A percentile compares a stretch with the other conserved stretches of the same genome.
Evolutionary conservation across 2,888 invertebrate species (phyloP).

Genomic region (Macaria notata): DNA sequence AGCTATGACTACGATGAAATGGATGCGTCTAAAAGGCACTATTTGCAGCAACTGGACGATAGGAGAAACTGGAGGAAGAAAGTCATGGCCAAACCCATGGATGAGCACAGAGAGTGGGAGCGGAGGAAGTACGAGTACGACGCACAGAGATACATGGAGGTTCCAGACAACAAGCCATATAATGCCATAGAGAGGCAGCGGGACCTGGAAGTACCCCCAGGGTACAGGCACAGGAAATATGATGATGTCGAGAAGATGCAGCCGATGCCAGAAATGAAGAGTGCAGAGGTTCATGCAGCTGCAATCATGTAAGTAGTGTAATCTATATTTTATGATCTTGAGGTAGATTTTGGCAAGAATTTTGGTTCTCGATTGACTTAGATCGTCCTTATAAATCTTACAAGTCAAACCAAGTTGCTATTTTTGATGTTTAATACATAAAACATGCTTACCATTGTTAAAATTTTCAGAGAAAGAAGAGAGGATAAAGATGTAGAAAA

Average conservation of each 20-base stretch:
- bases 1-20: conserved; percentile 67
- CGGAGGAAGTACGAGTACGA: conserved; percentile 57
- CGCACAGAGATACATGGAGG: conserved; percentile 53
- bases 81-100: conserved; percentile 50
- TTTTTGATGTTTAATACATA: too few species aligned
- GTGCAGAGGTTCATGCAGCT: conserved; percentile 49
- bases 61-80: conserved; percentile 70
- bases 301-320: conserved; percentile 38
- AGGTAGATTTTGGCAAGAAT: too few species aligned
- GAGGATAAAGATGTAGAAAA: conserved; percentile 51
- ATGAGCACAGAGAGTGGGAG: conserved; percentile 60
- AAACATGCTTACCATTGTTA: neutral
- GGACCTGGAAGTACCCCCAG: conserved; percentile 43
- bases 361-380: too few species aligned
- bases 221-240: conserved; percentile 51
- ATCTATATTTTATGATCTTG: too few species aligned
- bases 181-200: conserved; percentile 45
- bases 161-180: conserved; percentile 49
- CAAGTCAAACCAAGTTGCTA: too few species aligned
- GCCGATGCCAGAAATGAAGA: conserved; percentile 45
- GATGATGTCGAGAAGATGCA: conserved; percentile 53
- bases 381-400: too few species aligned
- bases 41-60: conserved; percentile 51
- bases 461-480: conserved; percentile 47
- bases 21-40: conserved; percentile 57